Conservation (phyloP, 1,140 invertebrate genomes). For the Leptinotarsa texana region DNA sequence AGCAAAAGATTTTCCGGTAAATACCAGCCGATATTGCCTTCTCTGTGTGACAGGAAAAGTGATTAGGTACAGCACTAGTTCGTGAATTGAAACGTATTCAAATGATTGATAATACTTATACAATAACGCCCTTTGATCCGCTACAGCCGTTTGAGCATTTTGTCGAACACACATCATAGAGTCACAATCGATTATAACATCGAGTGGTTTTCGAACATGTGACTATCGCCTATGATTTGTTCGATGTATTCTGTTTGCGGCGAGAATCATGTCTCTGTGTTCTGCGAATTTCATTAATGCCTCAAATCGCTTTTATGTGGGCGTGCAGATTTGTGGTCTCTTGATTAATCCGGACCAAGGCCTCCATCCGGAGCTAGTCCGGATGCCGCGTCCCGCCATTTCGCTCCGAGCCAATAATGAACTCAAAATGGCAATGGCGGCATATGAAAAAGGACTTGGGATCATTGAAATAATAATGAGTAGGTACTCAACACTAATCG, state of each 20-base stretch:
- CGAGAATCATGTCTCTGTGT: conserved; percentile 33
- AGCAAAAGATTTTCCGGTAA: too few relatives aligned
- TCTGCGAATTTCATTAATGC: conserved; percentile 36
- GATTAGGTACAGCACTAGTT: neutral
- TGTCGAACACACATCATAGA: neutral
- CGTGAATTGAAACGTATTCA: neutral
- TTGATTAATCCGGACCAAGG: conserved; percentile 37
- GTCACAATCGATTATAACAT: conserved; percentile 16
- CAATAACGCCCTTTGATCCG: neutral
- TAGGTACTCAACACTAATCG: neutral
- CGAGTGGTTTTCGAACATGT: conserved; percentile 12
- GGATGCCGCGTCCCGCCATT: conserved; percentile 22
- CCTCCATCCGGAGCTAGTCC: conserved; percentile 15
- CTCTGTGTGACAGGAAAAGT: neutral
- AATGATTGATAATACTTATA: neutral
- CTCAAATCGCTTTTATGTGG: conserved; percentile 39
- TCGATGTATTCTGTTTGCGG: neutral
- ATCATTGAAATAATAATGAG: neutral
- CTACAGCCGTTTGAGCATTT: neutral
- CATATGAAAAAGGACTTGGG: neutral
- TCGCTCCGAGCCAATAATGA: conserved; percentile 17
- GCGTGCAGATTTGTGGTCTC: conserved; percentile 41
- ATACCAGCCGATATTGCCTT: too few relatives aligned
- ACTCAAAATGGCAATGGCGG: conserved; percentile 5
- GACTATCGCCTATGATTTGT: neutral